Evolutionary conservation across 2,113 vertebrate species (phyloP).

Genomic region (Dermatemys mawii): DNA sequence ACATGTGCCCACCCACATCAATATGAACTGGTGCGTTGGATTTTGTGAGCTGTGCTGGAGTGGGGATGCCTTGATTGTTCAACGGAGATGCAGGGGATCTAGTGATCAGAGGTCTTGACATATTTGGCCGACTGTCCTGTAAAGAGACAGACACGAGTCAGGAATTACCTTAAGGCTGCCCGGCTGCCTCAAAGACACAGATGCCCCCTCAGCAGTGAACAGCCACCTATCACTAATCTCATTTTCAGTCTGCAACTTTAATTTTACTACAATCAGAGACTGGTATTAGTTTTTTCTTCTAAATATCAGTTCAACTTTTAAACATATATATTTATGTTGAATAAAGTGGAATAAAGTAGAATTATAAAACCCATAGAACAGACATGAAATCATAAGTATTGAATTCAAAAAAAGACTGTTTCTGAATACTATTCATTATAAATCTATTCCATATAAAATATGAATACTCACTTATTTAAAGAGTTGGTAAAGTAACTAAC

Average conservation of each 20-base stretch:
- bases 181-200: not conserved
- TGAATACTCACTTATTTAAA: slow-evolving; percentile 13
- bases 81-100: slow-evolving; percentile 97
- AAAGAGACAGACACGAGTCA: slow-evolving; percentile 79
- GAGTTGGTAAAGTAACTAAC: slow-evolving; percentile 39
- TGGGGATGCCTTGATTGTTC: slow-evolving; percentile 98
- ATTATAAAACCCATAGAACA: not conserved
- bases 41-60: slow-evolving; percentile 98
- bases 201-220: not conserved
- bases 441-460: not conserved
- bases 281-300: not conserved
- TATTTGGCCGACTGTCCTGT: slow-evolving; percentile 97
- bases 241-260: not conserved
- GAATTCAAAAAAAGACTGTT: slow-evolving; percentile 25
- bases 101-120: slow-evolving; percentile 99
- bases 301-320: not conserved
- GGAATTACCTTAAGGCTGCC: slow-evolving; percentile 33
- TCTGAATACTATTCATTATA: not conserved
- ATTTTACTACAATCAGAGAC: slow-evolving; percentile 4
- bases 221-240: not conserved
- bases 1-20: slow-evolving; percentile 99
- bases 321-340: no score
- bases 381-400: not conserved
- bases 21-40: slow-evolving; percentile 98
- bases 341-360: not conserved